Percentiles rank a stretch among this genome's conserved stretches.
Evolutionary conservation across 1,140 invertebrate genomes (phyloP).

Genomic region (Drosophila nigromelanica): DNA sequence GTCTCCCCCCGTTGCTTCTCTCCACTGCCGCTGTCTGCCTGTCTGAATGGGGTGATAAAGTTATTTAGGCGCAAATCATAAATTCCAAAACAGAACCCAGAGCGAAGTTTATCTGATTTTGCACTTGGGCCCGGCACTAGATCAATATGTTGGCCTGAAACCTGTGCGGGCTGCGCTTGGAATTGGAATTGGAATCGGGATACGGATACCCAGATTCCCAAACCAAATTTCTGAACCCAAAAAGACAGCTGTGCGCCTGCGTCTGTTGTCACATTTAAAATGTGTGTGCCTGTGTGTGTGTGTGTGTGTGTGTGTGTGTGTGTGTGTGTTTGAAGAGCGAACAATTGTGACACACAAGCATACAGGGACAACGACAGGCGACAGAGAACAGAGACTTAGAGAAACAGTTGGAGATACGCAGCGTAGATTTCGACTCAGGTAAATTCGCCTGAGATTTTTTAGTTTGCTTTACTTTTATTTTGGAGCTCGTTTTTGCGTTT

Average conservation of each 20-base stretch:
- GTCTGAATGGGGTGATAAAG: conserved; percentile 67
- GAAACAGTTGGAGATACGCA: conserved; percentile 29
- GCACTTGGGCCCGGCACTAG: conserved; percentile 76
- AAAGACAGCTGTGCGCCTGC: conserved; percentile 77
- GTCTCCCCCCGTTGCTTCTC: conserved; percentile 1
- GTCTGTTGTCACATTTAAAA: conserved; percentile 59
- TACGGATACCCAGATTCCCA: conserved; percentile 13
- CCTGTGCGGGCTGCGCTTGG: conserved; percentile 49
- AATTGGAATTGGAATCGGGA: background rate
- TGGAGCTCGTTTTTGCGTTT: conserved; percentile 10
- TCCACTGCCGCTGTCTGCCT: conserved; percentile 6
- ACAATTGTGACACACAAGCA: background rate
- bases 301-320: background rate
- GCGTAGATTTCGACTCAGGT: conserved; percentile 44
- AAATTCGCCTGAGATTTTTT: conserved; percentile 35
- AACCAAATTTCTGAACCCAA: conserved; percentile 13
- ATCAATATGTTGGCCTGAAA: conserved; percentile 66
- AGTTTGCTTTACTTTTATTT: conserved; percentile 16
- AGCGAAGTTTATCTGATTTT: conserved; percentile 77
- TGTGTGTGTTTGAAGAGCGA: background rate
- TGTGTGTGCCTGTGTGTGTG: background rate
- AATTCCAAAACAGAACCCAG: conserved; percentile 66
- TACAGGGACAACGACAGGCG: conserved; percentile 3
- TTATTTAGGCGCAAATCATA: conserved; percentile 82
- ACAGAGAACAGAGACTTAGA: conserved; percentile 11